Conservation (phyloP, 2,888 invertebrate genomes). For the Hyposoter dolosus region DNA sequence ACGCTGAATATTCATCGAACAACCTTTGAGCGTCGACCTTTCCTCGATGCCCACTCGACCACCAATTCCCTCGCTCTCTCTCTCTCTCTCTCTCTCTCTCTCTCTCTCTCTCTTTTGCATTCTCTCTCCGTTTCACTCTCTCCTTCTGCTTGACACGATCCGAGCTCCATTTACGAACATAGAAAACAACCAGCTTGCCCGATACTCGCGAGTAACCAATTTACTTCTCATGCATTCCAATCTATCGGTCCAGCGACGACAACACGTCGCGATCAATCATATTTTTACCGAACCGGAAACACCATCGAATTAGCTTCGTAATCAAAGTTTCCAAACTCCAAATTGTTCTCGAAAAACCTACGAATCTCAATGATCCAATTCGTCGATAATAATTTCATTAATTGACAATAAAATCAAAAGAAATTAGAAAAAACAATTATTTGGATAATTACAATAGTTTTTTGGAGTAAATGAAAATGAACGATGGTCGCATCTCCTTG, state of each 20-base stretch:
- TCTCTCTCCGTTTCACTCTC: background rate
- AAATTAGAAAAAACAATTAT: background rate
- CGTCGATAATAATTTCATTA: background rate
- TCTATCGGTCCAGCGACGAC: background rate
- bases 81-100: background rate
- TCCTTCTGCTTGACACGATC: background rate
- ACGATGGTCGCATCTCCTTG: background rate
- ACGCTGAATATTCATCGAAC: conserved; percentile 60
- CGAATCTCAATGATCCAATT: background rate
- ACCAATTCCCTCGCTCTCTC: conserved; percentile 33
- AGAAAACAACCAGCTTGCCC: background rate
- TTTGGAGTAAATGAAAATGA: background rate
- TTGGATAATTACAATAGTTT: background rate
- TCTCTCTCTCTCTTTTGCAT: background rate
- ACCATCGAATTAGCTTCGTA: conserved; percentile 12
- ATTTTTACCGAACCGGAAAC: background rate
- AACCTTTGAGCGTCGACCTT: conserved; percentile 64
- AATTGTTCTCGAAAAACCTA: background rate
- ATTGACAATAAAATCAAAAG: background rate
- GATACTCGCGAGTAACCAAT: conserved; percentile 15
- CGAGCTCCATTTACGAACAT: conserved; percentile 15
- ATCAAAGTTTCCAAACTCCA: background rate
- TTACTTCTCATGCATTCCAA: conserved; percentile 2
- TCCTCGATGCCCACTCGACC: conserved; percentile 65
- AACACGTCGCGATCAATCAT: background rate